Evolutionary conservation across 1,140 invertebrate genomes (phyloP).

Genomic region (Holcopasites calliopsidis): DNA sequence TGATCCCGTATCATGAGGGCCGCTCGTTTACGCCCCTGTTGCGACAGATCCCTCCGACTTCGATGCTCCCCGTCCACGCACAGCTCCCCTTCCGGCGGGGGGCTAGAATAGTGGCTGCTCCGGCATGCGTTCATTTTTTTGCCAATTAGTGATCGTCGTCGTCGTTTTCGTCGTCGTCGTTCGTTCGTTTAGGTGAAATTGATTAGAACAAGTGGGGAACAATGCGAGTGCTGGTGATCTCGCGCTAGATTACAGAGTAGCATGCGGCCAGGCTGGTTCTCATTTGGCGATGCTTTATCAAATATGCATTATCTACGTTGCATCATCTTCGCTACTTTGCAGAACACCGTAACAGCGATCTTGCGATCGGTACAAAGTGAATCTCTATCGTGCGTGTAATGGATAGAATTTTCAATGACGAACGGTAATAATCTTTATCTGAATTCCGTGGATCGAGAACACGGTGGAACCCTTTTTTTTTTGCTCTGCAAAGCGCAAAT

Average conservation of each 20-base stretch:
- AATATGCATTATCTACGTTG: constrained; percentile 44
- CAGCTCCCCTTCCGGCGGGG: constrained; percentile 83
- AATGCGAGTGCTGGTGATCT: constrained; percentile 62
- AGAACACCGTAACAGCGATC: not conserved
- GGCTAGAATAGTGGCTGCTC: constrained; percentile 81
- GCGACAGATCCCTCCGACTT: constrained; percentile 88
- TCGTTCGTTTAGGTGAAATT: too few species aligned
- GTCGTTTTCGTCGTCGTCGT: constrained; percentile 30
- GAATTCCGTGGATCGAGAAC: not conserved
- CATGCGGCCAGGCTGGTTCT: constrained; percentile 60
- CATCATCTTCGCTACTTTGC: not conserved
- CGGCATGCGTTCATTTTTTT: constrained; percentile 70
- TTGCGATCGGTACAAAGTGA: too few species aligned
- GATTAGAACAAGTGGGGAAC: too few species aligned
- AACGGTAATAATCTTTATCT: constrained; percentile 13
- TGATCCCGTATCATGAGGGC: constrained; percentile 84
- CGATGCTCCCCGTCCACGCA: constrained; percentile 79
- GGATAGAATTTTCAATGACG: too few species aligned
- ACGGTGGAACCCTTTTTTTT: not conserved
- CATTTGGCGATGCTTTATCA: constrained; percentile 38
- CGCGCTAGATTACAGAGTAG: constrained; percentile 59
- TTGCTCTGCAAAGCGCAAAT: constrained; percentile 43
- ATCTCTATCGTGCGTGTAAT: too few species aligned
- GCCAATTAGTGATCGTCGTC: constrained; percentile 57
- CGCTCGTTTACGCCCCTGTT: constrained; percentile 85